Evolutionary conservation across 2,888 invertebrate genomes (phyloP).

Genomic region (Scelioninae gen. 1): DNA sequence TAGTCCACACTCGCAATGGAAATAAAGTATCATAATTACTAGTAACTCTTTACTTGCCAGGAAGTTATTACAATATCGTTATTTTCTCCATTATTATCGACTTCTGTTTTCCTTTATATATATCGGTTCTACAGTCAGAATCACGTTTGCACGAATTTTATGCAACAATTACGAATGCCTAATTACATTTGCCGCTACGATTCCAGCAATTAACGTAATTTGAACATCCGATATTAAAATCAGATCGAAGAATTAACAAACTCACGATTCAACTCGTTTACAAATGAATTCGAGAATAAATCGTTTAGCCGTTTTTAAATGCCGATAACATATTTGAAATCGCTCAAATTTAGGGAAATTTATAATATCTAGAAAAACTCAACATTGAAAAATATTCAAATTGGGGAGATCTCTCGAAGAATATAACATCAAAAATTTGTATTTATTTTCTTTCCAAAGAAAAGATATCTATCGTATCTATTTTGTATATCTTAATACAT

Average conservation of each 20-base stretch:
- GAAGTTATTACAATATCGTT: constrained; percentile 81
- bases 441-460: no score
- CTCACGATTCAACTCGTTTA: neutral
- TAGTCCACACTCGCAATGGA: constrained; percentile 34
- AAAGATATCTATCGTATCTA: no score
- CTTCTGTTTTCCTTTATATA: constrained; percentile 51
- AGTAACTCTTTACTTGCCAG: constrained; percentile 69
- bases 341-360: no score
- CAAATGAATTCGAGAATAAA: no score
- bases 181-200: constrained; percentile 14
- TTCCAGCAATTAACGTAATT: constrained; percentile 31
- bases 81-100: constrained; percentile 68
- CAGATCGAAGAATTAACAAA: constrained; percentile 16
- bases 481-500: no score
- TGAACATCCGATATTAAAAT: constrained; percentile 16
- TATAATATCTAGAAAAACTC: no score
- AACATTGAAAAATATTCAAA: no score
- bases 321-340: no score
- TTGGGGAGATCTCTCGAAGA: no score
- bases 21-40: constrained; percentile 53
- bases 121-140: constrained; percentile 28
- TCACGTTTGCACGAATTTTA: constrained; percentile 46
- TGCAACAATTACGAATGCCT: constrained; percentile 32
- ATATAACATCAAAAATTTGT: no score
- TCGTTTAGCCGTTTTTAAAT: no score